phyloP scores from a whole-genome alignment of 2,797 vertebrate genomes.

The Poliocrania exsul region DNA sequence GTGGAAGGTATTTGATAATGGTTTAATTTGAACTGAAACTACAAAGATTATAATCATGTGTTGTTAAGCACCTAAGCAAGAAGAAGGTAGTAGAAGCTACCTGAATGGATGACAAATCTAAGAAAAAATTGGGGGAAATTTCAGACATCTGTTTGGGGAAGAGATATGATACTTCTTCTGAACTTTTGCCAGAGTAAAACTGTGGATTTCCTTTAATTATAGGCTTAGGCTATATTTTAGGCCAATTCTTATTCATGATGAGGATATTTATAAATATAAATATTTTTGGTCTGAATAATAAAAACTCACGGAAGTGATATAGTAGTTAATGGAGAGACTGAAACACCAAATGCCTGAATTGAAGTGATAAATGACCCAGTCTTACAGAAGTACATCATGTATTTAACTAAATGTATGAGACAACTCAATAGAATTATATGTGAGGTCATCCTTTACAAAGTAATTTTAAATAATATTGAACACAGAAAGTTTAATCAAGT shows the following conservation, averaged over 20 bases:
- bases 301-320: neutral
- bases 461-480: neutral
- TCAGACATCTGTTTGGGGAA: neutral
- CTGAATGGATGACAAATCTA: neutral
- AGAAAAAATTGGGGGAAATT: neutral
- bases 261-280: neutral
- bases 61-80: neutral
- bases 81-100: neutral
- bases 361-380: neutral
- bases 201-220: neutral
- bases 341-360: neutral
- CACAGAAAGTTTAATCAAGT: neutral
- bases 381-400: neutral
- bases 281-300: neutral
- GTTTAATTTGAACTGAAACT: neutral
- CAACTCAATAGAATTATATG: neutral
- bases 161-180: neutral
- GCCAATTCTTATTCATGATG: neutral
- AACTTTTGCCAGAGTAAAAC: neutral
- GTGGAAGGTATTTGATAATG: neutral
- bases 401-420: neutral
- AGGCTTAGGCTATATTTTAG: neutral
- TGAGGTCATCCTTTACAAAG: neutral
- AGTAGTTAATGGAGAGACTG: neutral
- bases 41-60: neutral